Percentiles rank a stretch among this genome's conserved stretches.
phyloP scores from a whole-genome alignment of 1,140 invertebrate genomes.

The Subanguina moxae region DNA sequence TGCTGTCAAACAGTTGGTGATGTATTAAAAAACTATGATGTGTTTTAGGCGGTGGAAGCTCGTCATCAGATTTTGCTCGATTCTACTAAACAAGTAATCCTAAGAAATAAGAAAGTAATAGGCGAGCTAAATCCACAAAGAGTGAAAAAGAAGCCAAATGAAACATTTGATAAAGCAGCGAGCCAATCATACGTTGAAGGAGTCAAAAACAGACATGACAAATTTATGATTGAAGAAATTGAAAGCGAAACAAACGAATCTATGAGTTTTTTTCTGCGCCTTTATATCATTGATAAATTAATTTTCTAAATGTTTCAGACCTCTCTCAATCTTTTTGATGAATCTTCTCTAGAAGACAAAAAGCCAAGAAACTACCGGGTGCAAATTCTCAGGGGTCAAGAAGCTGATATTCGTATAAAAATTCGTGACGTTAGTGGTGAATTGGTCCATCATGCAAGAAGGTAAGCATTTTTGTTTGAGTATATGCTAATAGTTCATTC shows the following conservation, averaged over 20 bases:
- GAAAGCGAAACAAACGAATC: not conserved
- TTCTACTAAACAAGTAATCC: conserved; percentile 19
- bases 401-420: conserved; percentile 15
- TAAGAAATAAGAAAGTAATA: conserved; percentile 24
- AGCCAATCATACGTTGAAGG: not conserved
- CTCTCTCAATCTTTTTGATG: not conserved
- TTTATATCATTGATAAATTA: not conserved
- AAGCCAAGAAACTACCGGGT: conserved; percentile 25
- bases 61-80: not conserved
- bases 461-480: conserved; percentile 9
- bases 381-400: conserved; percentile 22
- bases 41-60: not conserved
- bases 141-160: conserved; percentile 17
- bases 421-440: conserved; percentile 12
- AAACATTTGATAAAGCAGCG: not conserved
- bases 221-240: not conserved
- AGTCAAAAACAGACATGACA: too few species aligned
- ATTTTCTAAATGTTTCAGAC: not conserved
- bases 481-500: not conserved
- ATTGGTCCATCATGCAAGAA: conserved; percentile 13
- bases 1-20: conserved; percentile 17
- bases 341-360: not conserved
- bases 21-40: conserved; percentile 7
- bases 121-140: conserved; percentile 20
- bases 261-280: not conserved